A percentile compares a stretch with the other conserved stretches of the same genome.
Evolutionary conservation across 2,888 invertebrate species (phyloP).

Genomic region (Megalurothrips usitatus): DNA sequence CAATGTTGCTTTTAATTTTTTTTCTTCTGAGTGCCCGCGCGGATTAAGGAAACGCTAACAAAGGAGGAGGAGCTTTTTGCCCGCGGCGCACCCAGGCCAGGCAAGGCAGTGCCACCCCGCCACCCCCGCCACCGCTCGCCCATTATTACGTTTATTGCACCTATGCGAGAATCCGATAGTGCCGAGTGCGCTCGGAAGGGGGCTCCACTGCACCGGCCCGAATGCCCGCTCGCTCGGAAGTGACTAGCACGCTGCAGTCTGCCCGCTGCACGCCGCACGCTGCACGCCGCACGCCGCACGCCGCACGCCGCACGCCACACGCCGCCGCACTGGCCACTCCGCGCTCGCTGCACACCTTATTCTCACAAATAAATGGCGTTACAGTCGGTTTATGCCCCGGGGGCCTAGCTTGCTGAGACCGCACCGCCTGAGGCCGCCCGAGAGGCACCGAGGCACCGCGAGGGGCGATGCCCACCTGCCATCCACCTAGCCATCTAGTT

Average conservation of each 20-base stretch:
- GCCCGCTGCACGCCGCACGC: neutral
- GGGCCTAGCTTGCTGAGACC: neutral
- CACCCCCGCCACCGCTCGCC: too few relatives aligned
- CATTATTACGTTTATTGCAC: too few relatives aligned
- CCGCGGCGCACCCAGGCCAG: neutral
- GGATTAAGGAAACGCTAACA: too few relatives aligned
- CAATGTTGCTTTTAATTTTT: too few relatives aligned
- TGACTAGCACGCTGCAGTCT: neutral
- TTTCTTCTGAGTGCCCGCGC: too few relatives aligned
- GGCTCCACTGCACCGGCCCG: neutral
- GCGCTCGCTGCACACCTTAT: neutral
- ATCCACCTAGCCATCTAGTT: neutral
- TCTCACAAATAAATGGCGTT: constrained; percentile 10
- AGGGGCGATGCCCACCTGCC: neutral
- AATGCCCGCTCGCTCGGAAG: constrained; percentile 12
- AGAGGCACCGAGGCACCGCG: neutral
- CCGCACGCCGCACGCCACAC: neutral
- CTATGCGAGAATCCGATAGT: too few relatives aligned
- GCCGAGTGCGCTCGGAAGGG: neutral
- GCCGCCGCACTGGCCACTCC: neutral
- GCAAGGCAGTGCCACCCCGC: neutral
- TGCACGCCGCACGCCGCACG: neutral
- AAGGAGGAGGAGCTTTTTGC: too few relatives aligned
- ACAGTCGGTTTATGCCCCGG: neutral
- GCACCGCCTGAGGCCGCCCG: neutral